phyloP scores from a whole-genome alignment of 2,888 invertebrate species.

The Netelia fuscicornis region DNA sequence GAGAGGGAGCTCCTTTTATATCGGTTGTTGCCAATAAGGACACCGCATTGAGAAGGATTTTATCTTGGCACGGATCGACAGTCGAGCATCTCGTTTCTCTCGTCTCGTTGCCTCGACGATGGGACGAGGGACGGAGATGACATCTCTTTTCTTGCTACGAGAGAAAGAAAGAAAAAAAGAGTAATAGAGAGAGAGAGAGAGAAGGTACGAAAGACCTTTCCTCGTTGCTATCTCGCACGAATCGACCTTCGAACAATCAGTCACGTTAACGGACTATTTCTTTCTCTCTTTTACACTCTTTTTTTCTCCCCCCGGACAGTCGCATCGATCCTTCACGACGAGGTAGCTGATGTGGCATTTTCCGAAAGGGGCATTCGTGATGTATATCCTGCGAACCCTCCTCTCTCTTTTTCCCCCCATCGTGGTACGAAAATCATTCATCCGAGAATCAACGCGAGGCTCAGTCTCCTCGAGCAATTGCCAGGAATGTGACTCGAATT shows the following conservation, averaged over 20 bases:
- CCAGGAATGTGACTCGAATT: too few species aligned
- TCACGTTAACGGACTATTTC: slow-evolving; percentile 64
- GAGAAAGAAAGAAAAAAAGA: slow-evolving; percentile 8
- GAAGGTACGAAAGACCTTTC: slow-evolving; percentile 17
- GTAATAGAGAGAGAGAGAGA: not conserved
- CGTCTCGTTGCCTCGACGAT: slow-evolving; percentile 15
- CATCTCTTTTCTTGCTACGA: slow-evolving; percentile 42
- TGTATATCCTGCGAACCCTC: slow-evolving; percentile 18
- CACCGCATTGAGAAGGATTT: slow-evolving; percentile 54
- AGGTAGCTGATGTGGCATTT: slow-evolving; percentile 44
- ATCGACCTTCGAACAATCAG: slow-evolving; percentile 68
- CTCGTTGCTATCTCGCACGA: slow-evolving; percentile 54
- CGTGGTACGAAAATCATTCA: not conserved
- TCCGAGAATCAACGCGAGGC: too few species aligned
- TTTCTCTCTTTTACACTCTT: slow-evolving; percentile 14
- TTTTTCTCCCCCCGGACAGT: slow-evolving; percentile 6
- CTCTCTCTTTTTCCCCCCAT: not conserved
- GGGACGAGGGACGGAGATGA: slow-evolving; percentile 15
- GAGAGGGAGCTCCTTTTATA: slow-evolving; percentile 24
- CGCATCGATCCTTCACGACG: slow-evolving; percentile 35
- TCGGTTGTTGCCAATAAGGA: slow-evolving; percentile 58
- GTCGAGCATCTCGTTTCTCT: slow-evolving; percentile 42
- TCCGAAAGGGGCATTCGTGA: slow-evolving; percentile 13
- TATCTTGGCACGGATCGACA: slow-evolving; percentile 63
- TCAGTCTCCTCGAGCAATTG: too few species aligned